Conservation (phyloP, 1,140 invertebrate species). For the Meteorus sp. region DNA sequence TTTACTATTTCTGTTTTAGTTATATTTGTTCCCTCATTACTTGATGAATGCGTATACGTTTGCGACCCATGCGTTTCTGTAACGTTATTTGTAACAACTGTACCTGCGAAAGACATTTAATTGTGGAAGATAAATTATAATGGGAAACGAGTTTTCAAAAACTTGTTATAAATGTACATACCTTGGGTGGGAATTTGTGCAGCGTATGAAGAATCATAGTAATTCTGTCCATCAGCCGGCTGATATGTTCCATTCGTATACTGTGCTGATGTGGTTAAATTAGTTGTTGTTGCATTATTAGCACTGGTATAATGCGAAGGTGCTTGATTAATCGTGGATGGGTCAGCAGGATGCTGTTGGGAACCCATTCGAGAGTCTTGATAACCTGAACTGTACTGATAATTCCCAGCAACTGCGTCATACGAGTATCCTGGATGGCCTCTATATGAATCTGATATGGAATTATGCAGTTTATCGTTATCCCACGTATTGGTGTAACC, state of each 20-base stretch:
- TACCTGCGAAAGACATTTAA: slow-evolving; percentile 27
- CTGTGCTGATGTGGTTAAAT: slow-evolving; percentile 48
- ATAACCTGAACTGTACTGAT: slow-evolving; percentile 62
- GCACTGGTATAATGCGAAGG: slow-evolving; percentile 61
- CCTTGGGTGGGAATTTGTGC: slow-evolving; percentile 49
- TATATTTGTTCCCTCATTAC: slow-evolving; percentile 11
- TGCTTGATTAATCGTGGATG: slow-evolving; percentile 30
- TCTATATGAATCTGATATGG: slow-evolving; percentile 54
- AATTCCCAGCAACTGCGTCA: slow-evolving; percentile 53
- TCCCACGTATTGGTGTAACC: slow-evolving; percentile 32
- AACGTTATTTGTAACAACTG: slow-evolving; percentile 23
- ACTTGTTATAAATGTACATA: slow-evolving; percentile 18
- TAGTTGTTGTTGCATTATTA: slow-evolving; percentile 44
- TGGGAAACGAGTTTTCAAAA: too few relatives aligned
- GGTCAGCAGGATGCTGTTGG: slow-evolving; percentile 44
- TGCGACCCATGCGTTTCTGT: slow-evolving; percentile 34
- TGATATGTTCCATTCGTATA: slow-evolving; percentile 39
- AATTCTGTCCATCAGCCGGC: slow-evolving; percentile 38
- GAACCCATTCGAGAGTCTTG: slow-evolving; percentile 29
- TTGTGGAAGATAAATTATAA: slow-evolving; percentile 27
- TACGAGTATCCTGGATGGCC: slow-evolving; percentile 62
- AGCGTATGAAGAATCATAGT: slow-evolving; percentile 61
- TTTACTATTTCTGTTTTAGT: slow-evolving; percentile 21
- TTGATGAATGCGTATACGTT: slow-evolving; percentile 45
- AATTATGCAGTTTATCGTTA: slow-evolving; percentile 23